A percentile compares a stretch with the other conserved stretches of the same genome.
phyloP scores from a whole-genome alignment of 2,797 vertebrate species.

The Potorous gilbertii region DNA sequence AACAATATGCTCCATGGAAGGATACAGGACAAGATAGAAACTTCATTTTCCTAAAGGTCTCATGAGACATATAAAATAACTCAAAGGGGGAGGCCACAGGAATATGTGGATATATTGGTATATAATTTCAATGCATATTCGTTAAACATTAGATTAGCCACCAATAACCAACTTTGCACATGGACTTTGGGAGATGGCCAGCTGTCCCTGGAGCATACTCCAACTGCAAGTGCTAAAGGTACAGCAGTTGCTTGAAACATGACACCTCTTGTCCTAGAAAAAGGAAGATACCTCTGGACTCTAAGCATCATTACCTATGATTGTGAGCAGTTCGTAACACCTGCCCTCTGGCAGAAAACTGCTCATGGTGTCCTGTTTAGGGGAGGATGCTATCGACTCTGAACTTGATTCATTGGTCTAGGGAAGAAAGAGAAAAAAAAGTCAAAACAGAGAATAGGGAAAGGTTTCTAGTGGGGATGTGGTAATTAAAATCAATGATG shows the following conservation, averaged over 20 bases:
- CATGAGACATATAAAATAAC: neutral
- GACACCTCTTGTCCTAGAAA: neutral
- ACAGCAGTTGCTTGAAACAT: neutral
- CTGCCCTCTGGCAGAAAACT: slow-evolving; percentile 93
- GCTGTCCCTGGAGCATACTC: neutral
- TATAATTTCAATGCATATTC: neutral
- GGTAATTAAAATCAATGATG: slow-evolving; percentile 8
- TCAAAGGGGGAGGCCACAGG: neutral
- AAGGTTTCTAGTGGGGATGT: neutral
- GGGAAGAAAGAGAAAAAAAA: slow-evolving; percentile 58
- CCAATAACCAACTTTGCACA: neutral
- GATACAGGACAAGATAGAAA: neutral
- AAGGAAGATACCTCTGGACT: neutral
- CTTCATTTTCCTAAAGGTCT: neutral
- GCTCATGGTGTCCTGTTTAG: slow-evolving; percentile 92
- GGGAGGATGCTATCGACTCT: slow-evolving; percentile 93
- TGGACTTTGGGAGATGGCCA: neutral
- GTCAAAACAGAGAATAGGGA: slow-evolving; percentile 52
- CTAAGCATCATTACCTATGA: slow-evolving; percentile 88
- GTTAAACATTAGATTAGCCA: neutral
- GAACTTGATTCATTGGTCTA: slow-evolving; percentile 96
- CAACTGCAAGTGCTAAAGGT: neutral
- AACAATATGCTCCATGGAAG: neutral
- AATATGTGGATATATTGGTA: neutral
- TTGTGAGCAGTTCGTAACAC: slow-evolving; percentile 92